These are phyloP conservation scores for Furcifer pardalis DNA, from an alignment of 2,797 vertebrate genomes.

Conservation along the genomic window DNA sequence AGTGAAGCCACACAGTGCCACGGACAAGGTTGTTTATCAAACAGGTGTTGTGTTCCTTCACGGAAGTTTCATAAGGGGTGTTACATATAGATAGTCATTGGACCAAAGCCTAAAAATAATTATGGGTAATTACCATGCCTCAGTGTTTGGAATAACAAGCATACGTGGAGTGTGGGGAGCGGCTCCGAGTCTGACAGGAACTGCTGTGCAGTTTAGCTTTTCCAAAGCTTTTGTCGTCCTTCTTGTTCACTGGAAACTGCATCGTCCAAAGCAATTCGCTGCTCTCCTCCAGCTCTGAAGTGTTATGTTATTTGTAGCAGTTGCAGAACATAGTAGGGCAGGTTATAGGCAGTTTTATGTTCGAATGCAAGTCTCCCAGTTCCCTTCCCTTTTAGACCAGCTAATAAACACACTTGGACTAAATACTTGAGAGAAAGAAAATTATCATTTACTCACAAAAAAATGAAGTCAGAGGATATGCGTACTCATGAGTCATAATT, in stretches of 20 bases:
- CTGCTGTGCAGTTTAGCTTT: constrained; percentile 29
- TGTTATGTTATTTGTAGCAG: no score
- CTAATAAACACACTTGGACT: no score
- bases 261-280: neutral
- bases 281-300: fast-evolving
- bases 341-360: no score
- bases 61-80: constrained; percentile 62
- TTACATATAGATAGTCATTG: constrained; percentile 63
- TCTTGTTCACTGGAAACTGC: constrained; percentile 16
- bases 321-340: no score
- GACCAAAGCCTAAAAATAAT: constrained; percentile 73
- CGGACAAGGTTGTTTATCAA: constrained; percentile 43
- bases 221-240: constrained; percentile 36
- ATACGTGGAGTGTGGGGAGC: constrained; percentile 53
- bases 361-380: no score
- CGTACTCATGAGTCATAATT: no score
- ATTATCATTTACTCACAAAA: no score
- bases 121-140: constrained; percentile 66
- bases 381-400: no score
- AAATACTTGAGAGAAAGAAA: no score
- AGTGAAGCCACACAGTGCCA: neutral
- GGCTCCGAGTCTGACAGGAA: constrained; percentile 44
- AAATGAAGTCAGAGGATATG: no score
- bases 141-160: constrained; percentile 65
- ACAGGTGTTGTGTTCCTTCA: constrained; percentile 36